A percentile compares a stretch with the other conserved stretches of the same genome.
phyloP scores from a whole-genome alignment of 2,888 invertebrate species.

The Balanococcus diminutus region DNA sequence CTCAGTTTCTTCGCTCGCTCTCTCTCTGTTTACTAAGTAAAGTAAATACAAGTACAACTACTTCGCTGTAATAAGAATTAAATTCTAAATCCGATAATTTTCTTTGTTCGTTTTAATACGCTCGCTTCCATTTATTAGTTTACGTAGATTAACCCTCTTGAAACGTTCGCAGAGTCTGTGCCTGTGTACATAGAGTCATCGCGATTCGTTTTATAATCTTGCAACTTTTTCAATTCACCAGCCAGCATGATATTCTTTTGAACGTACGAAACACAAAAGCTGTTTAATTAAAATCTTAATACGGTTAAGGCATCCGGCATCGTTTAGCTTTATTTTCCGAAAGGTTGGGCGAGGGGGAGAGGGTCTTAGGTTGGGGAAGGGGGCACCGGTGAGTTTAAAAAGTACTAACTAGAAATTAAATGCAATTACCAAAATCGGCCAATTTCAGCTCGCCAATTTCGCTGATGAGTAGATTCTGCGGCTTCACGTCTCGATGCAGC shows the following conservation, averaged over 20 bases:
- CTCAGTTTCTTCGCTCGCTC: not conserved
- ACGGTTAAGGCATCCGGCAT: too few species aligned
- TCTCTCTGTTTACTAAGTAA: too few species aligned
- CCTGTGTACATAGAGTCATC: not conserved
- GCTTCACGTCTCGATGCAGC: slow-evolving; percentile 95
- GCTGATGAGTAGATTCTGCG: slow-evolving; percentile 97
- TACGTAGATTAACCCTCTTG: not conserved
- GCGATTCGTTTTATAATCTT: not conserved
- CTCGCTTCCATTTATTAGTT: not conserved
- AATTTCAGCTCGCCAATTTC: slow-evolving; percentile 96
- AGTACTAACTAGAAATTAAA: not conserved
- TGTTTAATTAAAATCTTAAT: not conserved
- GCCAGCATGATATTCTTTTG: not conserved
- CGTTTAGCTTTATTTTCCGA: not conserved
- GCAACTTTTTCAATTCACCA: not conserved
- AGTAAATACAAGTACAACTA: too few species aligned
- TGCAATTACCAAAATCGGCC: slow-evolving; percentile 81
- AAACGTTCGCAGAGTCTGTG: not conserved
- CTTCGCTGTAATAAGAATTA: too few species aligned
- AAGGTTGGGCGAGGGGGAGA: too few species aligned
- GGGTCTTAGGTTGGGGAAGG: too few species aligned
- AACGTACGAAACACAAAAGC: not conserved
- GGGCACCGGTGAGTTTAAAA: not conserved
- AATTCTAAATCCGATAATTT: slow-evolving; percentile 2
- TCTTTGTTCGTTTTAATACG: not conserved